Evolutionary conservation across 1,140 invertebrate species (phyloP), one percentile per base, ranked within the genome.

Genomic region (Zophobas atratus): DNA sequence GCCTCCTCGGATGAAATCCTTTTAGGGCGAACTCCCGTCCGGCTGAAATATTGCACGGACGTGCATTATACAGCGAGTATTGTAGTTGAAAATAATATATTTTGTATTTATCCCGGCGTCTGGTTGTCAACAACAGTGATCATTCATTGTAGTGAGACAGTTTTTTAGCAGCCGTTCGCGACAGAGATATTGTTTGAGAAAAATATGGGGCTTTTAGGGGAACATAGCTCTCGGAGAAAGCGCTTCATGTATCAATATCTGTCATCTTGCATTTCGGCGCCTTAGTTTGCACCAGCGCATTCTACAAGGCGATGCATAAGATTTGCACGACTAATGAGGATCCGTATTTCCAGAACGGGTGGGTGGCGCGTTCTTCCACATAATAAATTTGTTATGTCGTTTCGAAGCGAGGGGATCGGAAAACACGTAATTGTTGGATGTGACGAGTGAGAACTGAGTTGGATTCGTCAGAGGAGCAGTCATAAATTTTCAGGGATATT

Each of bases 21-120:
- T 67, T 67, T 67, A 67, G 60, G 60, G 60, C 60, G 60, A 67
- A 43, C 60, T 38, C 60, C 39, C 60, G 60, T 67, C 39, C 60
- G 60, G 36, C 34, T 77, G 67, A 77, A 77, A 77, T 77, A 77
- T 77, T 71, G 71, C 76, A 35, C 39, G 53, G 43, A 77, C 76
- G 76, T 77, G 76, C 70, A 77, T 77, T 77, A 77, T 77, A 77
- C 76, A 60, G 49, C 76, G 70, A 72, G 57, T 55, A 77, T 77
- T 77, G 56, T 74, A 74, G 77, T 77, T 78, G 77, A 76, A 80
- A 81, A 81, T 81, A 80, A 81, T 81, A 80, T 81, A 81, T 81
- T 81, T 81, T 81, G 80, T 81, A 81, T 81, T 81, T 81, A 81
- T 81, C 74, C 76, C 51, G 73, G 43, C 70, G 71, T 74, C 77